Percentiles rank a stretch among this genome's conserved stretches.
phyloP scores from a whole-genome alignment of 53 echinoderm and acorn worm genomes.

The Paracentrotus lividus region DNA sequence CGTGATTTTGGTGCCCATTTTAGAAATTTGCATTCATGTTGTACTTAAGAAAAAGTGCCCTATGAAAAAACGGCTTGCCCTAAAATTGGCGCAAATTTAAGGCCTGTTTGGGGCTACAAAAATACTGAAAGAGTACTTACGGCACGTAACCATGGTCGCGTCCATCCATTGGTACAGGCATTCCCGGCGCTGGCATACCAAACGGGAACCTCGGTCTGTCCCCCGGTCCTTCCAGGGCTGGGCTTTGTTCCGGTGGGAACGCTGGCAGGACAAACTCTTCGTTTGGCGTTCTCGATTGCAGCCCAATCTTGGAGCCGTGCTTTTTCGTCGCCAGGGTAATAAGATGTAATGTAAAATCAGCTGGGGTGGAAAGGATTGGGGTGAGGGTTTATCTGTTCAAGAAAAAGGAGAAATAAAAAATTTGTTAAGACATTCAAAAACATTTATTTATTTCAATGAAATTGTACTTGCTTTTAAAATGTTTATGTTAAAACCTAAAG shows the following conservation, averaged over 20 bases:
- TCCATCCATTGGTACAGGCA: constrained; percentile 99
- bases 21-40: too few species aligned
- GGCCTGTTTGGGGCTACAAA: too few species aligned
- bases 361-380: constrained; percentile 12
- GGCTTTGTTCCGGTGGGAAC: constrained; percentile 48
- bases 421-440: too few species aligned
- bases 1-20: too few species aligned
- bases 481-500: too few species aligned
- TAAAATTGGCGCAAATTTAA: too few species aligned
- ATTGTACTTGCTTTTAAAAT: too few species aligned
- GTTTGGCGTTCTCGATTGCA: constrained; percentile 45
- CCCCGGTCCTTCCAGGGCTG: constrained; percentile 98
- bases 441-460: too few species aligned
- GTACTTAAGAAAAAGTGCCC: too few species aligned
- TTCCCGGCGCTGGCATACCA: constrained; percentile 99
- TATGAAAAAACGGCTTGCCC: too few species aligned
- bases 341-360: background rate
- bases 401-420: background rate
- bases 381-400: background rate
- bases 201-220: constrained; percentile 96
- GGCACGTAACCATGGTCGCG: constrained; percentile 99
- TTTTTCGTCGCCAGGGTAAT: constrained; percentile 13
- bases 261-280: constrained; percentile 56
- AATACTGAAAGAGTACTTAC: constrained; percentile 82
- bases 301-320: constrained; percentile 60